Evolutionary conservation across 2,888 invertebrate genomes (phyloP).

Genomic region (Rutpela maculata): DNA sequence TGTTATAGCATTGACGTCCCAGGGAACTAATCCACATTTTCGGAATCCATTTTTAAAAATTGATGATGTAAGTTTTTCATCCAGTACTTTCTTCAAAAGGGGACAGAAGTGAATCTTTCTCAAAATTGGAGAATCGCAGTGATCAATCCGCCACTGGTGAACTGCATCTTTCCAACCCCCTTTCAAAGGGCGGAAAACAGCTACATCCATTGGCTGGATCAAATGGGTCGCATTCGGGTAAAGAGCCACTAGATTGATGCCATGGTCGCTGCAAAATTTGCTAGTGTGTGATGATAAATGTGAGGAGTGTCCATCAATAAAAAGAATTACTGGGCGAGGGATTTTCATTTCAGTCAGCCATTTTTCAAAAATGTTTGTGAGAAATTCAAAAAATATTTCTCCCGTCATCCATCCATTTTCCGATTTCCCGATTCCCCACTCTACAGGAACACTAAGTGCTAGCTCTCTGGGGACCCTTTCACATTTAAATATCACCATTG

Average conservation of each 20-base stretch:
- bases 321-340: conserved; percentile 36
- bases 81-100: too few relatives aligned
- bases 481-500: neutral
- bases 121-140: too few relatives aligned
- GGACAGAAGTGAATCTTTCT: too few relatives aligned
- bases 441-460: neutral
- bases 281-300: conserved; percentile 43
- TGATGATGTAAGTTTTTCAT: too few relatives aligned
- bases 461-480: too few relatives aligned
- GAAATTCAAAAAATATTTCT: conserved; percentile 46
- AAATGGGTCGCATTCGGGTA: conserved; percentile 50
- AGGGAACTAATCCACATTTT: too few relatives aligned
- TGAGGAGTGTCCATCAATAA: conserved; percentile 42
- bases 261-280: too few relatives aligned
- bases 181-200: conserved; percentile 47
- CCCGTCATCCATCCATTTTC: conserved; percentile 47
- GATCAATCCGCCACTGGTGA: too few relatives aligned
- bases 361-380: conserved; percentile 46
- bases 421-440: conserved; percentile 48
- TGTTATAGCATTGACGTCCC: too few relatives aligned
- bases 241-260: conserved; percentile 43
- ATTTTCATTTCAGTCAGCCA: conserved; percentile 35
- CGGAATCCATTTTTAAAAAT: too few relatives aligned
- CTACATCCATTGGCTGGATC: conserved; percentile 49
- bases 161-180: too few relatives aligned